A percentile compares a stretch with the other conserved stretches of the same genome.
phyloP scores from a whole-genome alignment of 2,888 invertebrate genomes.

The Cataglyphis livida region DNA sequence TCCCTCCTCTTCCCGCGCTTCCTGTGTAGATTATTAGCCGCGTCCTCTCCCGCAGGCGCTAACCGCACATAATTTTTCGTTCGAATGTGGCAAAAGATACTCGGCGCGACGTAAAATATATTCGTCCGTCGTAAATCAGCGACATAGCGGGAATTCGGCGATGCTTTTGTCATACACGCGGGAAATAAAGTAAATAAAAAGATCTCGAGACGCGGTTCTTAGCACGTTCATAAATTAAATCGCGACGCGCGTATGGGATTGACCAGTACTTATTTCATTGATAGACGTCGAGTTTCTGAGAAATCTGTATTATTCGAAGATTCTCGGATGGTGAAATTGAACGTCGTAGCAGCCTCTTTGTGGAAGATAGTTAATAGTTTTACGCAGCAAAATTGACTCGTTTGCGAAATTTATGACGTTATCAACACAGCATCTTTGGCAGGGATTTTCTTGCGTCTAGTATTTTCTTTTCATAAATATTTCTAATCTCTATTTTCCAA shows the following conservation, averaged over 20 bases:
- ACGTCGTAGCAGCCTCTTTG: background rate
- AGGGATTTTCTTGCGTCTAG: background rate
- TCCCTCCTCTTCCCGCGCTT: too few species aligned
- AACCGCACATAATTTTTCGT: slow-evolving; percentile 74
- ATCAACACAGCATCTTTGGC: background rate
- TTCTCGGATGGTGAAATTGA: background rate
- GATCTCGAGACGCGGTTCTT: background rate
- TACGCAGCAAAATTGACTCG: background rate
- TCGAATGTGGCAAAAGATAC: slow-evolving; percentile 63
- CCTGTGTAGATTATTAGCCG: slow-evolving; percentile 60
- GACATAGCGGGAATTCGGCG: slow-evolving; percentile 25
- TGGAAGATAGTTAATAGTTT: background rate
- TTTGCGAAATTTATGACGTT: background rate
- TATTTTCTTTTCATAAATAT: background rate
- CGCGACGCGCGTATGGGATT: background rate
- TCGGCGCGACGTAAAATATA: slow-evolving; percentile 25
- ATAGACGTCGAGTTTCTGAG: background rate
- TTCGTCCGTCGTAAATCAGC: slow-evolving; percentile 35
- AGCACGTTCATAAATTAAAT: slow-evolving; percentile 14
- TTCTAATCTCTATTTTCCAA: background rate
- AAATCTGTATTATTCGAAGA: background rate
- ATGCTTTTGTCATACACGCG: slow-evolving; percentile 1
- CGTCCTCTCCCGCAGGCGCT: slow-evolving; percentile 72
- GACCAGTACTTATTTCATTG: background rate
- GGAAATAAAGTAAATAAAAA: slow-evolving; percentile 29